These are phyloP conservation scores for Dolichotis patagonum DNA, from an alignment of 2,113 vertebrate genomes.

Conservation along the genomic window DNA sequence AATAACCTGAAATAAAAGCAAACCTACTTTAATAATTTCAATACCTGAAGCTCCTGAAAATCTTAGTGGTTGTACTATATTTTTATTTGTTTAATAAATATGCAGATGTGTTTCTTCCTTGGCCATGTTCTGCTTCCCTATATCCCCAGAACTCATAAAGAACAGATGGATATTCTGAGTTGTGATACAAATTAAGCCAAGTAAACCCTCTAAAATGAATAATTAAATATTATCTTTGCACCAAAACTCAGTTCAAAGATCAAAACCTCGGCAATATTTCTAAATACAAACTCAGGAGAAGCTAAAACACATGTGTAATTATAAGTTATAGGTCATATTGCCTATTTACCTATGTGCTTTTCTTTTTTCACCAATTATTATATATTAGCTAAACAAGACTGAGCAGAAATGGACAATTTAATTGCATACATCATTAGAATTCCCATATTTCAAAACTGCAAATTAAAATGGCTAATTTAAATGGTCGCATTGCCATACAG, in stretches of 20 bases:
- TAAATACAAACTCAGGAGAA: not conserved
- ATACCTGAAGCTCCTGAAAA: not conserved
- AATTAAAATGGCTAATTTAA: constrained; percentile 65
- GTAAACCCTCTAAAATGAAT: constrained; percentile 36
- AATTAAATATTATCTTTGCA: not conserved
- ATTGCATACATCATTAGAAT: not conserved
- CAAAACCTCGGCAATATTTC: constrained; percentile 52
- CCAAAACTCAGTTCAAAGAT: constrained; percentile 8
- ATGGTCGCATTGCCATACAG: constrained; percentile 29
- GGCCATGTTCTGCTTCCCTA: constrained; percentile 34
- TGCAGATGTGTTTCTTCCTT: constrained; percentile 7
- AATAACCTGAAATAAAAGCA: constrained; percentile 46
- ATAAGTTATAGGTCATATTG: constrained; percentile 43
- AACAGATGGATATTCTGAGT: constrained; percentile 27
- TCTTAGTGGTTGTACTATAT: not conserved
- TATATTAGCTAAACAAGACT: constrained; percentile 39
- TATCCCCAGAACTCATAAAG: constrained; percentile 40
- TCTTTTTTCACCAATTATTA: constrained; percentile 67
- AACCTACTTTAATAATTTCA: constrained; percentile 36
- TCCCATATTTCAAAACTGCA: constrained; percentile 54
- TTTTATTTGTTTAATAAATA: constrained; percentile 44
- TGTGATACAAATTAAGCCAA: constrained; percentile 34
- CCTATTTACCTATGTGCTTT: not conserved
- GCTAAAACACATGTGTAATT: constrained; percentile 51
- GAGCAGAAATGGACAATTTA: constrained; percentile 48